These are phyloP conservation scores for Xenopus borealis DNA, from an alignment of 2,113 vertebrate genomes.

Conservation along the genomic window DNA sequence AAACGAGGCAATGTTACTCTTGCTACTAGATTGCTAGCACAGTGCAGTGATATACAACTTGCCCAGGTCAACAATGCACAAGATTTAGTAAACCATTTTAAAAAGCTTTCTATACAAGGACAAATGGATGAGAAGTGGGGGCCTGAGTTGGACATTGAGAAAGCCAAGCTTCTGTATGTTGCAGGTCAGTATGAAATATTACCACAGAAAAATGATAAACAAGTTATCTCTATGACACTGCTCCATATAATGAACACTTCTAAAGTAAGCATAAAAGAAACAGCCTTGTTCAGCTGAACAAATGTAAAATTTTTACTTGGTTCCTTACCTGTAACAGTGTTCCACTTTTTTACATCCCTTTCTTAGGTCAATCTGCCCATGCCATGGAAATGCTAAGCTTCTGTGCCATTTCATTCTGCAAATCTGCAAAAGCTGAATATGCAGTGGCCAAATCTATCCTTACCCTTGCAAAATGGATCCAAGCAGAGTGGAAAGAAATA, in stretches of 20 bases:
- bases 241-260: no score
- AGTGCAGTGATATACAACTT: conserved; percentile 74
- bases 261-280: no score
- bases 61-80: conserved; percentile 69
- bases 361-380: conserved; percentile 82
- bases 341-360: no score
- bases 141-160: conserved; percentile 93
- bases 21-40: conserved; percentile 82
- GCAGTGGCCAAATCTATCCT: conserved; percentile 93
- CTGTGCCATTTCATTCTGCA: conserved; percentile 88
- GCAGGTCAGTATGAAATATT: conserved; percentile 73
- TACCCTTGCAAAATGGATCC: conserved; percentile 92
- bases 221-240: no score
- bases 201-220: no score
- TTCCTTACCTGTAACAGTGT: no score
- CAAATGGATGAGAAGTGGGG: conserved; percentile 90
- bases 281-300: no score
- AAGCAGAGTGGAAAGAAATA: conserved; percentile 97
- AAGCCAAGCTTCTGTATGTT: conserved; percentile 87
- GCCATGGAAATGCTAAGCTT: conserved; percentile 97
- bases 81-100: conserved; percentile 80
- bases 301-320: no score
- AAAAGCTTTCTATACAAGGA: conserved; percentile 72
- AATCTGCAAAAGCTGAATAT: conserved; percentile 84
- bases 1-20: conserved; percentile 91